A percentile compares a stretch with the other conserved stretches of the same genome.
phyloP scores from a whole-genome alignment of 1,140 invertebrate species.

The Panagrolaimus sp. region DNA sequence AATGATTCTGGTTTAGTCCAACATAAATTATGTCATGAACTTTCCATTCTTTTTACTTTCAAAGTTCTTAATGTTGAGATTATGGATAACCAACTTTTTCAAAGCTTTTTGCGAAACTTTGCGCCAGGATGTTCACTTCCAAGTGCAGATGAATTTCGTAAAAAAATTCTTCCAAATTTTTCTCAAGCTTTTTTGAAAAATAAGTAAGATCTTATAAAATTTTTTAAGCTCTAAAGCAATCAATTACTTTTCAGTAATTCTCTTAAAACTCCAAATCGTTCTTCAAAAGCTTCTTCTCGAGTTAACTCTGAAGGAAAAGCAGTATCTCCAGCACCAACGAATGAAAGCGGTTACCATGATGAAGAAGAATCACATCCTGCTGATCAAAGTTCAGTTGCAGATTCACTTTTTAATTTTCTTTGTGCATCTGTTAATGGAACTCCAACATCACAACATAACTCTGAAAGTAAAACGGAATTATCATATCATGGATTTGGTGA shows the following conservation, averaged over 20 bases:
- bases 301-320: slow-evolving; percentile 1
- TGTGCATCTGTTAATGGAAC: background rate
- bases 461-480: background rate
- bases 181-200: slow-evolving; percentile 8
- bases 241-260: background rate
- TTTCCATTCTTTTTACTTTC: slow-evolving; percentile 12
- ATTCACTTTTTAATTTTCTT: background rate
- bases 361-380: slow-evolving; percentile 13
- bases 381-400: background rate
- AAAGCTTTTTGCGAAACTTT: slow-evolving; percentile 4
- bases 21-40: slow-evolving; percentile 9
- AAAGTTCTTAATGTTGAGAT: background rate
- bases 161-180: slow-evolving; percentile 17
- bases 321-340: background rate
- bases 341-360: slow-evolving; percentile 22
- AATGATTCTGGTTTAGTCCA: background rate
- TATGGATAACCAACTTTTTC: slow-evolving; percentile 21
- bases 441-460: background rate
- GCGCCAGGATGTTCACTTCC: slow-evolving; percentile 7
- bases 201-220: background rate
- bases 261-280: background rate
- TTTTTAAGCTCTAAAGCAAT: background rate
- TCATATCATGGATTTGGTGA: background rate
- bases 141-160: slow-evolving; percentile 15
- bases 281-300: background rate